phyloP scores from a whole-genome alignment of 2,113 vertebrate genomes.

The Indri indri region DNA sequence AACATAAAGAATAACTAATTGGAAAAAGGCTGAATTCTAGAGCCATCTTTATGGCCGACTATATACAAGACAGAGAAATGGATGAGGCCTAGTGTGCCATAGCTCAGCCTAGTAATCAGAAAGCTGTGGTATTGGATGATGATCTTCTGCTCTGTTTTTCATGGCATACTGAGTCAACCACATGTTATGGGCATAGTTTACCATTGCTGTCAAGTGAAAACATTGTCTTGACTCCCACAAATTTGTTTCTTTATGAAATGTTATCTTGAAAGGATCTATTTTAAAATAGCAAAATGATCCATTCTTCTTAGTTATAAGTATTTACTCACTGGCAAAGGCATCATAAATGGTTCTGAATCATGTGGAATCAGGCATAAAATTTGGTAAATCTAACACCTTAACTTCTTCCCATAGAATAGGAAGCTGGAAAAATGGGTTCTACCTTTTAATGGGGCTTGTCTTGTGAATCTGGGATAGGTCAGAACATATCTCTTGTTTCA shows the following conservation, averaged over 20 bases:
- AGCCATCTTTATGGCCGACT: neutral
- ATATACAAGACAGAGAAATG: neutral
- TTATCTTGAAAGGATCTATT: neutral
- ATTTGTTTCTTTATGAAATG: constrained; percentile 23
- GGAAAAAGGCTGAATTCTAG: neutral
- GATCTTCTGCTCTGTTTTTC: neutral
- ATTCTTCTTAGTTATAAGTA: neutral
- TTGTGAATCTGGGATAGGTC: neutral
- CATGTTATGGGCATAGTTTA: neutral
- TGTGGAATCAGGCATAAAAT: neutral
- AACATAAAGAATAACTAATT: neutral
- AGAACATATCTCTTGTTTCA: neutral
- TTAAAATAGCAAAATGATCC: neutral
- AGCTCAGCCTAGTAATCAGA: neutral
- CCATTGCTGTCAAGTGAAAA: neutral
- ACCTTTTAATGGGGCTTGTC: neutral
- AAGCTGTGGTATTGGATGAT: neutral
- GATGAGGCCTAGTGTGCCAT: neutral
- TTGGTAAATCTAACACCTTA: neutral
- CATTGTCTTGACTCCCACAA: neutral
- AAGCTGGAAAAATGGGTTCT: neutral
- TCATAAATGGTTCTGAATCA: neutral
- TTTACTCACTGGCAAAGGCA: neutral
- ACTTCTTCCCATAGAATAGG: neutral
- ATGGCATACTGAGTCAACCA: neutral